phyloP scores from a whole-genome alignment of 2,888 invertebrate species.

The Amphimallon solstitiale region DNA sequence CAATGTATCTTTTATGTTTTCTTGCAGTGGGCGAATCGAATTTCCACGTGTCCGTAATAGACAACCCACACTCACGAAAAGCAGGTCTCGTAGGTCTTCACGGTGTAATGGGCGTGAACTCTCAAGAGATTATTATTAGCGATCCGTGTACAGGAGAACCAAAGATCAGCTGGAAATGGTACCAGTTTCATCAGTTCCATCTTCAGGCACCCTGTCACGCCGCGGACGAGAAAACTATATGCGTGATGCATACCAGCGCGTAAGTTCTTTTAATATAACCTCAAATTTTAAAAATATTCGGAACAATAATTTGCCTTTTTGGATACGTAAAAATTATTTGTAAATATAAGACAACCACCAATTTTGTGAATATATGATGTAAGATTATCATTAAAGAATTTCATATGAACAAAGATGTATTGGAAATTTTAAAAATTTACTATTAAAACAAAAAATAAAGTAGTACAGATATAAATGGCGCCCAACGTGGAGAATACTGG shows the following conservation, averaged over 20 bases:
- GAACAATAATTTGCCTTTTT: too few relatives aligned
- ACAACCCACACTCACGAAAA: slow-evolving; percentile 71
- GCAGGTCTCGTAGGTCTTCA: slow-evolving; percentile 70
- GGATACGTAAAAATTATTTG: too few relatives aligned
- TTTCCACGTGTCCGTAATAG: slow-evolving; percentile 71
- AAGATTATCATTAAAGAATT: too few relatives aligned
- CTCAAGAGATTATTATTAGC: slow-evolving; percentile 68
- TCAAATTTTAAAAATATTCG: too few relatives aligned
- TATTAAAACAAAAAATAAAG: too few relatives aligned
- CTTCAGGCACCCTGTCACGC: slow-evolving; percentile 64
- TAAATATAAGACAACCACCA: too few relatives aligned
- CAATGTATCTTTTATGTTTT: too few relatives aligned
- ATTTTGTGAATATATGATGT: too few relatives aligned
- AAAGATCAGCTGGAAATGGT: slow-evolving; percentile 69
- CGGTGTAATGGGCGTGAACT: slow-evolving; percentile 67
- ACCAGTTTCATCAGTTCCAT: slow-evolving; percentile 68
- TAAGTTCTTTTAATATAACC: slow-evolving; percentile 49
- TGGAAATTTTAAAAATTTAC: too few relatives aligned
- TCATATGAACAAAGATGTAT: too few relatives aligned
- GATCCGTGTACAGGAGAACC: slow-evolving; percentile 66
- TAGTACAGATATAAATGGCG: too few relatives aligned
- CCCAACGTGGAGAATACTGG: too few relatives aligned
- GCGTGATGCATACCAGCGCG: slow-evolving; percentile 73
- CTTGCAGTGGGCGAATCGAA: slow-evolving; percentile 63
- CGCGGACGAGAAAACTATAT: slow-evolving; percentile 69